Evolutionary conservation across 2,888 invertebrate species (phyloP), one percentile per base, ranked within the genome.

Genomic region (Idaea aversata): DNA sequence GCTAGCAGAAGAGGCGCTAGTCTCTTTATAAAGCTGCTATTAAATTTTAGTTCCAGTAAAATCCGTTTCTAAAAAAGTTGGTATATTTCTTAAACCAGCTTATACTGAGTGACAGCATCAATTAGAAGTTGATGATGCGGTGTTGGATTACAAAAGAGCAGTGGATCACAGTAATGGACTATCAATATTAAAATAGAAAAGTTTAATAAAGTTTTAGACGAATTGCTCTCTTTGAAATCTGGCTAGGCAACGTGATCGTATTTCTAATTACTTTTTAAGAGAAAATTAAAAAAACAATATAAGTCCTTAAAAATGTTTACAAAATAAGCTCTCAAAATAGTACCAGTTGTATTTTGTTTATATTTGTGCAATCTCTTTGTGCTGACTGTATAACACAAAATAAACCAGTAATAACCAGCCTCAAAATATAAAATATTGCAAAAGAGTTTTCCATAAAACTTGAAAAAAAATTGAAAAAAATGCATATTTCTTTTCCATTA

Each of bases 71-170:
- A 47, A 47, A 10, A 13, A 47, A 7, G 13, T 36, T 7, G 5
- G 47, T 5, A 13, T 13, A 47, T 10, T 47, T 47, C 47, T 47
- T 47, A 47, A 47, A 47, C 47, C 80, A 82, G 81, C 86, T 88
- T 86, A 88, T 89, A 80, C 84, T 88, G 90, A 92, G 85, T 93
- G 92, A 91, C 92, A 90, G 89, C 87, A 88, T 91, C 92, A 92
- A 93, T 93, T 93, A 93, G 88, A 83, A 82, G 77, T 87, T 87
- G 90, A 89, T 90, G 83, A 77, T 77, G 84, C 88, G 91, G 92
- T 88, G 83, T 91, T 79, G 74, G 70, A 76, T 93, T 93, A 88
- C 92, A 91, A 90, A 91, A 86, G 86, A 82, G 82, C 85, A 84
- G 79, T 80, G 80, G 79, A 86, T 83, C 80, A 84, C 79, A 73